These are phyloP conservation scores for Cynocephalus volans DNA, from an alignment of 2,113 vertebrate species.

Conservation along the genomic window DNA sequence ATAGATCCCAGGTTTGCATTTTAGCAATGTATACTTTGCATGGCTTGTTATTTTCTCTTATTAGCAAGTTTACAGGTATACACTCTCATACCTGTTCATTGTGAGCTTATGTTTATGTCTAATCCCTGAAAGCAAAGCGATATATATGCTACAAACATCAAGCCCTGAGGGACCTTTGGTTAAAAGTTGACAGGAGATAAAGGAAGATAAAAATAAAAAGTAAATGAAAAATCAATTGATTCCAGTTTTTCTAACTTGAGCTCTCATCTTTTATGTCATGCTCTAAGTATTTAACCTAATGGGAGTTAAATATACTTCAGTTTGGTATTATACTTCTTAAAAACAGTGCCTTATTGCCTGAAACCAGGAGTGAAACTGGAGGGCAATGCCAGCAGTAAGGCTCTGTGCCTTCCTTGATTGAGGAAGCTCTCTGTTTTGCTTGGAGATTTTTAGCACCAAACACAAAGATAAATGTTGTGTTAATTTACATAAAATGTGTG, in stretches of 20 bases:
- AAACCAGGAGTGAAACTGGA: not conserved
- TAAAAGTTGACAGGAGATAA: not conserved
- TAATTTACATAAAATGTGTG: not conserved
- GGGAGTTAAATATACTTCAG: not conserved
- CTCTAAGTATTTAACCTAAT: not conserved
- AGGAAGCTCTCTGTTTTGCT: not conserved
- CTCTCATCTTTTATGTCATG: not conserved
- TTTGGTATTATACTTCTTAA: not conserved
- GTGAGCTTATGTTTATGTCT: not conserved
- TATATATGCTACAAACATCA: not conserved
- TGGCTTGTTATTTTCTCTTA: not conserved
- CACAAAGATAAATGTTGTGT: not conserved
- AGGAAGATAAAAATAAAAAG: not conserved
- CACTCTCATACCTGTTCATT: not conserved
- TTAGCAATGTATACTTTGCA: not conserved
- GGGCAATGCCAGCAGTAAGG: not conserved
- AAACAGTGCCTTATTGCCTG: not conserved
- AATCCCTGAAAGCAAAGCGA: not conserved
- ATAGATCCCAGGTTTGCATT: not conserved
- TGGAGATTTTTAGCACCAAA: not conserved
- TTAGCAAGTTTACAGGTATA: not conserved
- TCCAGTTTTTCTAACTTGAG: not conserved
- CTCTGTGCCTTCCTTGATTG: not conserved
- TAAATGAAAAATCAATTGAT: not conserved
- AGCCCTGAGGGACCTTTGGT: not conserved